Evolutionary conservation across 2,888 invertebrate species (phyloP).

Genomic region (Cheilosia grossa): DNA sequence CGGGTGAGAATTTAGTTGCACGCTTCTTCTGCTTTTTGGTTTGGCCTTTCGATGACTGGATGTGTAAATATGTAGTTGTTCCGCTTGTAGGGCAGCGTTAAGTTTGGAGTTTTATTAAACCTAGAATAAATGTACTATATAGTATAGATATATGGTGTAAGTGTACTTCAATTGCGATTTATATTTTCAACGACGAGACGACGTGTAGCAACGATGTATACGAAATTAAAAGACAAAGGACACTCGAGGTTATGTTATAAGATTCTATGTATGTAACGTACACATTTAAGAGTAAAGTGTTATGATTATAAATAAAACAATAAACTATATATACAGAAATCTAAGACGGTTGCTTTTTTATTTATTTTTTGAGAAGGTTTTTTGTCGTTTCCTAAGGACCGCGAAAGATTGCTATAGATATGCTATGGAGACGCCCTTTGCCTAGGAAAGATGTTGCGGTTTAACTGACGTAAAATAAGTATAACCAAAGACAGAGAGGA

Average conservation of each 20-base stretch:
- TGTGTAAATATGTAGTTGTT: conserved; percentile 66
- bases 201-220: conserved; percentile 11
- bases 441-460: too few species aligned
- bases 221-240: conserved; percentile 48
- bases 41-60: not conserved
- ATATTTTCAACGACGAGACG: conserved; percentile 31
- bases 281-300: conserved; percentile 58
- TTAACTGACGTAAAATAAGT: too few species aligned
- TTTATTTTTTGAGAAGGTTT: not conserved
- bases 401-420: too few species aligned
- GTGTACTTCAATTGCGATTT: conserved; percentile 63
- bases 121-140: conserved; percentile 64
- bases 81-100: conserved; percentile 46
- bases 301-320: conserved; percentile 69
- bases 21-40: conserved; percentile 20
- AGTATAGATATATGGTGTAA: conserved; percentile 12
- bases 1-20: not conserved
- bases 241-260: conserved; percentile 25
- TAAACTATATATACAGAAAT: conserved; percentile 63
- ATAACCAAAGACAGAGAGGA: too few species aligned
- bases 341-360: not conserved
- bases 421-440: too few species aligned
- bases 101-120: conserved; percentile 55
- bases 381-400: too few species aligned
- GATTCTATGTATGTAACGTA: conserved; percentile 27